Evolutionary conservation across 2,888 invertebrate species (phyloP), one percentile per base, ranked within the genome.

Genomic region (Athalia circularis): DNA sequence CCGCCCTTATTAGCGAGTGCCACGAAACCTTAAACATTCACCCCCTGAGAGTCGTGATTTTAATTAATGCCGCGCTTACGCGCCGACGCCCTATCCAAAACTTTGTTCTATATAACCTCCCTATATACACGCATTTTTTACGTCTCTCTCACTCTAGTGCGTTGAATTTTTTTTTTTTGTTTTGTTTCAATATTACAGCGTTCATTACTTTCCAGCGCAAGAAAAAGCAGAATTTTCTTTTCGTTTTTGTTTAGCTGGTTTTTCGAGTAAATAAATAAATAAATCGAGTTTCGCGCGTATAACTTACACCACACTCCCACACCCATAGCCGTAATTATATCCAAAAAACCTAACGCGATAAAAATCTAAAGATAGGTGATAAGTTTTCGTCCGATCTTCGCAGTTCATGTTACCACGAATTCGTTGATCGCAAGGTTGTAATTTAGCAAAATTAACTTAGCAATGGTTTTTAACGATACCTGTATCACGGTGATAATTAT

Each of bases 61-160:
- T 84, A 85, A 85, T 85, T 85, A 86, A 85, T 86, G 85, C 82
- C 82, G 78, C 54, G 78, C 61, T 62, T 79, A 81, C 81, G 80
- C 79, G 45, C 82, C 79, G 57, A 67, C 75, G 79, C 78, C 80
- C 76, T 72, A 47, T 59, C 29, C 57, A n/a, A 15, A 72, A 59
- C 43, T 57, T 72, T 59, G 43, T 72, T 57, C 59, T 13, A 59
- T 29, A 29, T 29, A 29, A 29, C 72, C 52, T 54, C 43, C 47
- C 52, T 29, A 68, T 47, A 47, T 59, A 45, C 57, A 47, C 45
- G 43, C 59, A 13, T 43, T 54, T 9, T 47, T 11, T 13, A 5
- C 9, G 0, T 8, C 65, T 9, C 29, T 84, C 82, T 68, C 82
- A 81, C 83, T 13, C 68, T 67, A 80, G 80, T 81, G 64, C 75